These are phyloP conservation scores for Pangasius larnaudii DNA, from an alignment of 2,797 vertebrate species.

Conservation along the genomic window DNA sequence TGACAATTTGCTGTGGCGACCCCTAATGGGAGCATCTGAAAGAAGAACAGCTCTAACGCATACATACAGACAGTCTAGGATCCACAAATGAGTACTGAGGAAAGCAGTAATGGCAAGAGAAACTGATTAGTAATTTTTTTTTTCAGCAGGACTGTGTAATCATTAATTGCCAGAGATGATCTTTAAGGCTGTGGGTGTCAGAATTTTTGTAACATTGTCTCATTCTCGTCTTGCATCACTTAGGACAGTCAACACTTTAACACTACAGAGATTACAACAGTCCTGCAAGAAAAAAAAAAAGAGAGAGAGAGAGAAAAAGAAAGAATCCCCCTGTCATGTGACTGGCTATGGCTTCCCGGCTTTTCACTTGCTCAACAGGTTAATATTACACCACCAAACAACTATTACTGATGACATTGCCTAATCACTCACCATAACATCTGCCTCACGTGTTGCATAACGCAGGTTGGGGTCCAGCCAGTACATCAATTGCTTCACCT, in stretches of 20 bases:
- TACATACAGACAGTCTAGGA: background rate
- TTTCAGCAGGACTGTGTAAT: background rate
- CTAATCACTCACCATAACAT: conserved; percentile 86
- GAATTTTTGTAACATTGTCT: background rate
- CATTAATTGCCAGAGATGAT: background rate
- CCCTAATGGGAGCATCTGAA: too few relatives aligned
- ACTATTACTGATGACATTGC: background rate
- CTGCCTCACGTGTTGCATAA: conserved; percentile 88
- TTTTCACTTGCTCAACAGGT: background rate
- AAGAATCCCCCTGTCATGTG: background rate
- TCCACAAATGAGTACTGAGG: background rate
- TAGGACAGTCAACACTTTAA: background rate
- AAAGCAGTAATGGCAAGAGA: background rate
- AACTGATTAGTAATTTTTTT: background rate
- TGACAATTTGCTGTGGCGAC: too few relatives aligned
- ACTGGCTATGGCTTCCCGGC: background rate
- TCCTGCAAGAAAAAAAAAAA: too few relatives aligned
- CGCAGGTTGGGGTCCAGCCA: conserved; percentile 94
- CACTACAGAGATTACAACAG: background rate
- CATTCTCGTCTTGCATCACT: background rate
- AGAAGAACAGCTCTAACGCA: background rate
- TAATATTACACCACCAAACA: background rate
- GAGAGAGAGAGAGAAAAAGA: too few relatives aligned
- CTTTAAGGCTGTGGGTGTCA: background rate
- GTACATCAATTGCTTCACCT: conserved; percentile 93